phyloP scores from a whole-genome alignment of 2,888 invertebrate genomes.

The Pegoplata infirma region DNA sequence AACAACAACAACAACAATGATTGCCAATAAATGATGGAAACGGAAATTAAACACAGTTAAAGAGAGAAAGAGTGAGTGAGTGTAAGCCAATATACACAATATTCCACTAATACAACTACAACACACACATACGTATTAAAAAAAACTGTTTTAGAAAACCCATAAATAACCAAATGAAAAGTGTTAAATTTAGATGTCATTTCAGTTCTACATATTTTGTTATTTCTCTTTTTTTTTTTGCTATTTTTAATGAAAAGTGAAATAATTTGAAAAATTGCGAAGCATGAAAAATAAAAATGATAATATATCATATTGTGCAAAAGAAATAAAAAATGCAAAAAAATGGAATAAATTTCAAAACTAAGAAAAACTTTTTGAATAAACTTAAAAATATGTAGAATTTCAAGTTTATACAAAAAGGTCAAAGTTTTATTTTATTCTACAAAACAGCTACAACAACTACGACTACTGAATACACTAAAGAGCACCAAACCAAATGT shows the following conservation, averaged over 20 bases:
- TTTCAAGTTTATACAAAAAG: conserved; percentile 45
- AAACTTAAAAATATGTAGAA: neutral
- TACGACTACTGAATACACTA: conserved; percentile 17
- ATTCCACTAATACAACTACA: neutral
- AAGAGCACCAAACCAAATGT: conserved; percentile 52
- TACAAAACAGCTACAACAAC: neutral
- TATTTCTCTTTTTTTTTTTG: neutral
- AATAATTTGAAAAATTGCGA: conserved; percentile 17
- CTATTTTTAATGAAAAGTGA: conserved; percentile 20
- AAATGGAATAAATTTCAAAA: conserved; percentile 7
- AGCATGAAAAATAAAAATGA: neutral
- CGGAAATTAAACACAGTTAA: conserved; percentile 54
- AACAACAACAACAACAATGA: conserved; percentile 8
- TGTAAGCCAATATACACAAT: neutral
- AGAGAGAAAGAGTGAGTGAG: neutral
- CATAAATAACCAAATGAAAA: conserved; percentile 38
- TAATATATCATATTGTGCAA: conserved; percentile 40
- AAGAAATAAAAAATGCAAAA: conserved; percentile 12
- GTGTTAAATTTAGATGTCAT: conserved; percentile 49
- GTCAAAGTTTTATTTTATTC: conserved; percentile 16
- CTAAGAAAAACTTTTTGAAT: conserved; percentile 1
- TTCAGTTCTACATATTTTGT: neutral
- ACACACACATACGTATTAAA: neutral
- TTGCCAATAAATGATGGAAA: conserved; percentile 51
- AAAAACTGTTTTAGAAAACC: neutral